Conservation (phyloP, 2,888 invertebrate genomes). For the Aleiodes leptofemur region DNA sequence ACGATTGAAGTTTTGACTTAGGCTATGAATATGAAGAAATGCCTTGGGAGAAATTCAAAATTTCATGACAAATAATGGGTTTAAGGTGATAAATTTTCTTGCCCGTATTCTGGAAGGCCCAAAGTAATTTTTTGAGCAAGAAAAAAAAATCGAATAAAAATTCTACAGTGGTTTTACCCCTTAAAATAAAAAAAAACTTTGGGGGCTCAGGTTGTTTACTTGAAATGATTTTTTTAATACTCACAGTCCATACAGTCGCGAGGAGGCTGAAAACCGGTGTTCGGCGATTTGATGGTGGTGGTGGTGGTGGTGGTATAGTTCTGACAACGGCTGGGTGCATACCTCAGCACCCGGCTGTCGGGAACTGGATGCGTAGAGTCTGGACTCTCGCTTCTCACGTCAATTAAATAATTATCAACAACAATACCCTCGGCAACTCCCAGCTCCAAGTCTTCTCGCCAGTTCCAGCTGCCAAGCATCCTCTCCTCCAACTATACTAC, state of each 20-base stretch:
- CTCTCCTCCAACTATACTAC: constrained; percentile 71
- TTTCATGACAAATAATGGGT: too few species aligned
- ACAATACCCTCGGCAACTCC: constrained; percentile 64
- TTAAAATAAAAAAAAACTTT: not conserved
- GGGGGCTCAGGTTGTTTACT: not conserved
- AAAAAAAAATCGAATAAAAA: too few species aligned
- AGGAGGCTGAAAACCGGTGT: constrained; percentile 71
- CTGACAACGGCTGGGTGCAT: constrained; percentile 74
- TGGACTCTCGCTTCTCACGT: constrained; percentile 67
- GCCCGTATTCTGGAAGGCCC: too few species aligned
- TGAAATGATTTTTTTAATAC: constrained; percentile 51
- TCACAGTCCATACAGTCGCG: constrained; percentile 72
- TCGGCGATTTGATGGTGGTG: constrained; percentile 67
- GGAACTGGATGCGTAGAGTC: constrained; percentile 72
- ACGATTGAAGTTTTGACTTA: too few species aligned
- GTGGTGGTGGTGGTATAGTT: constrained; percentile 67
- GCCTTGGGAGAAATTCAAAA: too few species aligned
- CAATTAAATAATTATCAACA: constrained; percentile 50
- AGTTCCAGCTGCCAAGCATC: constrained; percentile 73
- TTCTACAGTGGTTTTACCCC: too few species aligned
- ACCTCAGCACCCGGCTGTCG: constrained; percentile 74
- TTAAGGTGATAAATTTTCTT: too few species aligned
- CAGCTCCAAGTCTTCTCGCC: constrained; percentile 72
- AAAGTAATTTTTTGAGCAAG: too few species aligned
- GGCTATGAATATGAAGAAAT: too few species aligned